These are phyloP conservation scores for Chloroceryle amazona DNA, from an alignment of 2,797 vertebrate species.

Conservation along the genomic window DNA sequence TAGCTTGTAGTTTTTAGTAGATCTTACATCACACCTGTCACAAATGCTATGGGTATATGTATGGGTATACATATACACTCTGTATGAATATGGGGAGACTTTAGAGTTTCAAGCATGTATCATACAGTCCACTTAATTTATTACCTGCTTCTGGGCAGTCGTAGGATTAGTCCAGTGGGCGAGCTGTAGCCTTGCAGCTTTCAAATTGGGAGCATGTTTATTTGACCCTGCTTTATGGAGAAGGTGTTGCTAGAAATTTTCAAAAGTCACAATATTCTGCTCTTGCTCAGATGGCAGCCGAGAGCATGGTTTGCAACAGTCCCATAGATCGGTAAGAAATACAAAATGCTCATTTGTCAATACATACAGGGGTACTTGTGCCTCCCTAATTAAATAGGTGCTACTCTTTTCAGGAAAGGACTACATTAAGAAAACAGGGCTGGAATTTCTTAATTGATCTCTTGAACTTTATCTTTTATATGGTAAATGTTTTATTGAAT, in stretches of 20 bases:
- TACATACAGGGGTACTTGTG: not conserved
- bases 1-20: not conserved
- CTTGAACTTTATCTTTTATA: slow-evolving; percentile 46
- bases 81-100: not conserved
- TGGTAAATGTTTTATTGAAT: slow-evolving; percentile 46
- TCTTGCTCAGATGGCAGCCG: not conserved
- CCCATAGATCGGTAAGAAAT: not conserved
- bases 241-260: not conserved
- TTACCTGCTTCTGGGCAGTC: not conserved
- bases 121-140: not conserved
- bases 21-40: not conserved
- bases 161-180: not conserved
- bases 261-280: not conserved
- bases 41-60: not conserved
- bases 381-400: not conserved
- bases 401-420: slow-evolving; percentile 7
- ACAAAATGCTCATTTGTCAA: accelerated
- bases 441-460: slow-evolving; percentile 37
- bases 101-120: not conserved
- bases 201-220: not conserved
- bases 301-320: not conserved
- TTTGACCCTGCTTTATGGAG: not conserved
- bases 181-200: not conserved
- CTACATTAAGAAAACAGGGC: not conserved
- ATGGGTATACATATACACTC: not conserved